A percentile compares a stretch with the other conserved stretches of the same genome.
phyloP scores from a whole-genome alignment of 2,888 invertebrate genomes.

The Galerucella pusilla region DNA sequence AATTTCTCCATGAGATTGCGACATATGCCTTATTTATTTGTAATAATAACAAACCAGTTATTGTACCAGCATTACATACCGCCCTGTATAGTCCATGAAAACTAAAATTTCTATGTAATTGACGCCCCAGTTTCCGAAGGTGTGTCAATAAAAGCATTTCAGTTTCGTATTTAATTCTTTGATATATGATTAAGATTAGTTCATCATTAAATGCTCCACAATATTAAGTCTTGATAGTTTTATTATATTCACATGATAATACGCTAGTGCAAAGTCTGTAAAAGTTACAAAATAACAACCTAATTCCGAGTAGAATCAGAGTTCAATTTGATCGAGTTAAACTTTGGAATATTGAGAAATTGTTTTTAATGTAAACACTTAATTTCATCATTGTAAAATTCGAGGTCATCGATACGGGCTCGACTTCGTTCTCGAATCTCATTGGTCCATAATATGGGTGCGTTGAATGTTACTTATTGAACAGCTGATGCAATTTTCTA shows the following conservation, averaged over 20 bases:
- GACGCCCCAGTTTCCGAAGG: no score
- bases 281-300: conserved; percentile 4
- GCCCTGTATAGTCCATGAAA: no score
- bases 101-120: no score
- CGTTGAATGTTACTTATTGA: conserved; percentile 3
- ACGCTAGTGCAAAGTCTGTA: background rate
- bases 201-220: no score
- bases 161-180: no score
- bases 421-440: conserved; percentile 5
- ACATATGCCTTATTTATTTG: no score
- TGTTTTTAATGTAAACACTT: background rate
- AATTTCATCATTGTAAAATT: background rate
- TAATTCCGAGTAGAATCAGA: conserved; percentile 1
- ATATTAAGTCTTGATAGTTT: no score
- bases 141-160: no score
- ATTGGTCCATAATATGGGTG: conserved; percentile 9
- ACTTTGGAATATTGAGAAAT: conserved; percentile 5
- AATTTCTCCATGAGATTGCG: no score
- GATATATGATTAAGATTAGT: no score
- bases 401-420: conserved; percentile 3
- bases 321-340: background rate
- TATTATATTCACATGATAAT: background rate
- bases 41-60: no score
- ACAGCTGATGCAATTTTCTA: conserved; percentile 19
- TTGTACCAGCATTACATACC: no score